These are phyloP conservation scores for Florisuga fusca DNA, from an alignment of 2,797 vertebrate species.

Conservation along the genomic window DNA sequence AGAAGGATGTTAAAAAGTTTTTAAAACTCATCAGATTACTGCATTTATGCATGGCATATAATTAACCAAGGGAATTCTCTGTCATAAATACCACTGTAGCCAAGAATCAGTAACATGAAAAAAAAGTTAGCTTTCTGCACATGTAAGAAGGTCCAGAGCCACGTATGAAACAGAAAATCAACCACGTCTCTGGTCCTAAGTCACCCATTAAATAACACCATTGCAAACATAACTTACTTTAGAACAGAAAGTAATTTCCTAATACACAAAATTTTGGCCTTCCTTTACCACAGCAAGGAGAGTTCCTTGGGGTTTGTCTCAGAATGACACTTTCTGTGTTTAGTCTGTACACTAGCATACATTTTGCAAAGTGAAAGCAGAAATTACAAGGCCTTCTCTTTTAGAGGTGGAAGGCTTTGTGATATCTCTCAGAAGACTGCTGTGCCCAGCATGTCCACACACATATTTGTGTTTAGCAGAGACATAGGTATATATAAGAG, in stretches of 20 bases:
- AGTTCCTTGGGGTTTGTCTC: background rate
- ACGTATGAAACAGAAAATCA: background rate
- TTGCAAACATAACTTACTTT: background rate
- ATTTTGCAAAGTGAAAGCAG: background rate
- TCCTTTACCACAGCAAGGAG: background rate
- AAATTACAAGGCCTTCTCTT: background rate
- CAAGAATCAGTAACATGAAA: background rate
- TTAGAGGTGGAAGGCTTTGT: background rate
- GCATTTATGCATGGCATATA: background rate
- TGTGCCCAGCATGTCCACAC: background rate
- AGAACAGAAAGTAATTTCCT: background rate
- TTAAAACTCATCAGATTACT: background rate
- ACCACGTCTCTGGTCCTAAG: background rate
- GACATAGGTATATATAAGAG: background rate
- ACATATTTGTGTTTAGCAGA: background rate
- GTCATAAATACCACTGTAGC: background rate
- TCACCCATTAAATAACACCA: background rate
- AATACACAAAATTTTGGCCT: background rate
- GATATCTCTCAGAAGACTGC: background rate
- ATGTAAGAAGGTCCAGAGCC: background rate
- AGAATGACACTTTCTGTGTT: background rate
- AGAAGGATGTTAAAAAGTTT: background rate
- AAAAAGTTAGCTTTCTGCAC: background rate
- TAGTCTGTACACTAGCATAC: background rate
- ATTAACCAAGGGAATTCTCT: constrained; percentile 2